Conservation (phyloP, 1,140 invertebrate species). For the Diachasma alloeum region DNA sequence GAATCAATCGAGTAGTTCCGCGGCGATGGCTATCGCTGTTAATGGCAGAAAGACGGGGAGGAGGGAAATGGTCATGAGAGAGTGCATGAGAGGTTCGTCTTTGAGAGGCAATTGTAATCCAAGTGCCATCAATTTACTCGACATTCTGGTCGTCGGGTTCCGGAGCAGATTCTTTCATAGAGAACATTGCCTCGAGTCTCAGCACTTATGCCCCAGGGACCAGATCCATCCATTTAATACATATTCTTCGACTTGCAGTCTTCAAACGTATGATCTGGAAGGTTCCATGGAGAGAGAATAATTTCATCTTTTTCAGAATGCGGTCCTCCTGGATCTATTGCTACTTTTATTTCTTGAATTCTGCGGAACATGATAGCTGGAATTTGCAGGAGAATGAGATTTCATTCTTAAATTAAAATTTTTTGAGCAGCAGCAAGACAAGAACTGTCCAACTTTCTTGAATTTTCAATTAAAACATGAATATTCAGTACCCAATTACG, state of each 20-base stretch:
- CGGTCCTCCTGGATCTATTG: not conserved
- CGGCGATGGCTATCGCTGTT: too few relatives aligned
- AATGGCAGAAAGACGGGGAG: not conserved
- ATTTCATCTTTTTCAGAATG: not conserved
- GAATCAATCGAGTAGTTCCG: too few relatives aligned
- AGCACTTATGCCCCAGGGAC: not conserved
- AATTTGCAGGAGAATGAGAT: too few relatives aligned
- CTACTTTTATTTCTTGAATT: too few relatives aligned
- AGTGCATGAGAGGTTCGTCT: not conserved
- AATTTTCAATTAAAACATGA: too few relatives aligned
- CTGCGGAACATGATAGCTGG: too few relatives aligned
- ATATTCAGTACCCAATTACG: too few relatives aligned
- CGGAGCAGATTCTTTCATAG: not conserved
- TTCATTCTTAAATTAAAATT: too few relatives aligned
- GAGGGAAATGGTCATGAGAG: not conserved
- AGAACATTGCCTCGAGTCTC: not conserved
- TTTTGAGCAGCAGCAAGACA: too few relatives aligned
- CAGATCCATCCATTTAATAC: not conserved
- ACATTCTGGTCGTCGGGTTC: not conserved
- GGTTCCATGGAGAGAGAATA: not conserved
- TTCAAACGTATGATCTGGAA: not conserved
- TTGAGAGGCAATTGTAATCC: constrained; percentile 22
- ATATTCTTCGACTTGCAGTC: not conserved
- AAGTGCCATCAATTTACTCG: constrained; percentile 8
- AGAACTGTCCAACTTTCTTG: too few relatives aligned